Evolutionary conservation across 2,113 vertebrate genomes (phyloP), one percentile per base, ranked within the genome.

Genomic region (Crocuta crocuta): DNA sequence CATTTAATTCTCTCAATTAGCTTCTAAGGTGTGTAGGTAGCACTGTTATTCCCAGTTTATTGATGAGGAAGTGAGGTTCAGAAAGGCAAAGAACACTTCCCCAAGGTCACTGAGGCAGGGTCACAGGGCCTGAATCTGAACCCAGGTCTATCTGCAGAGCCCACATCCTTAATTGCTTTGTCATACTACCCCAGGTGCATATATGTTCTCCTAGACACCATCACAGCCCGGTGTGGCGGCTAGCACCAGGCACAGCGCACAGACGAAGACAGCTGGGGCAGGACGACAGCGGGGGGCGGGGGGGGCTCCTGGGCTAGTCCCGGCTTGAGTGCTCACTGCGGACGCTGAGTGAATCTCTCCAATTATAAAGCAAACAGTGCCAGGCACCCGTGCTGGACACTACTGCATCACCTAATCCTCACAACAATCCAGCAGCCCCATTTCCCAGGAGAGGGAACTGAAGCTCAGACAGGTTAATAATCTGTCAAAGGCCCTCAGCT

Each of bases 61-160:
- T 82, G 58, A 48, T 24, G 68, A 89, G 43, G 63, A 92, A 79
- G 28, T 48, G 73, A 86, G 35, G 45, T 21, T 74, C 73, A 74
- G 45, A 80, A 48, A 86, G 7, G 55, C 48, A 90, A 66, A 83
- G 81, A 63, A 48, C 68, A 68, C 33, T 39, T 76, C 81, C 55
- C 45, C 24, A 58, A 68, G 73, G 39, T 31, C 58, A 65, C 74
- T 65, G 26, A 81, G 13, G 28, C 53, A 53, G 17, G 15, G 33
- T 66, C n/a, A 53, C n/a, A 53, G 66, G 33, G n/a, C 28, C 85
- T 82, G 58, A 73, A 89, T 5, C 0, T 35, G 89, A 82, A 86
- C 28, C 9, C 55, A 58, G 31, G 45, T 43, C 68, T 17, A 68
- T 53, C 26, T 24, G 33, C 50, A 35, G 35, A 84, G 79, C 35